Base-by-base conservation (phyloP, 37 sponge, comb jelly and placozoan species). In the Agelas oroides region DNA sequence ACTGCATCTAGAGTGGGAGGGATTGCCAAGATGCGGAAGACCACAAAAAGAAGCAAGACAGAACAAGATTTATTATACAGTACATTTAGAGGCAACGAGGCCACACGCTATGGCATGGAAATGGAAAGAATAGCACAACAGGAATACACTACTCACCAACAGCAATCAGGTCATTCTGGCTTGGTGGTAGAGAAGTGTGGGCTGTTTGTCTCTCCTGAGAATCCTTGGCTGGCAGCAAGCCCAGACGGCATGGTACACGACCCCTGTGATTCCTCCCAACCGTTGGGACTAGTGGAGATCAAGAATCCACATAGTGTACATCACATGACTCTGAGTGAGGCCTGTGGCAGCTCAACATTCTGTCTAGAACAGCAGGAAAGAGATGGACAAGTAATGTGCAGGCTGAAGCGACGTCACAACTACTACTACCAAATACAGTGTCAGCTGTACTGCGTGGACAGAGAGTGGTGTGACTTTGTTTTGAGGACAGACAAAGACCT, bases 401-500 rank as follows among this genome's bases (percentile, higher is more conserved):
- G 35, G 53, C 62, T 86, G 24, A 86, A 86, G 39, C 41, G 2
- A 38, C n/a, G 54, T 36, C 85, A 85, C 33, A 64, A 86, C 62
- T 86, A 86, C 34, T 69, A 78, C 59, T 86, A 61, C 33, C 78
- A 86, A 71, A 60, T 78, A 18, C 79, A 86, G 35, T 78, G 79
- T 35, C 72, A 70, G 23, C 46, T 78, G 38, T 86, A 77, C 59
- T 86, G 86, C 53, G 55, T 59, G 2, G 32, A 85, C 59, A 65
- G 20, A 59, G 18, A 78, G 14, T 77, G 86, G 86, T 86, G 86
- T 70, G 86, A 86, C 36, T 77, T 86, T 70, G 86, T 86, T 39
- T 31, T 86, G 20, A 28, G 78, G 30, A 86, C 86, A 56, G 25
- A 73, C 34, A 86, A 78, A 70, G 71, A 67, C 28, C 24, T 86